Evolutionary conservation across 2,888 invertebrate genomes (phyloP), one percentile per base, ranked within the genome.

Genomic region (Dynastes maya): DNA sequence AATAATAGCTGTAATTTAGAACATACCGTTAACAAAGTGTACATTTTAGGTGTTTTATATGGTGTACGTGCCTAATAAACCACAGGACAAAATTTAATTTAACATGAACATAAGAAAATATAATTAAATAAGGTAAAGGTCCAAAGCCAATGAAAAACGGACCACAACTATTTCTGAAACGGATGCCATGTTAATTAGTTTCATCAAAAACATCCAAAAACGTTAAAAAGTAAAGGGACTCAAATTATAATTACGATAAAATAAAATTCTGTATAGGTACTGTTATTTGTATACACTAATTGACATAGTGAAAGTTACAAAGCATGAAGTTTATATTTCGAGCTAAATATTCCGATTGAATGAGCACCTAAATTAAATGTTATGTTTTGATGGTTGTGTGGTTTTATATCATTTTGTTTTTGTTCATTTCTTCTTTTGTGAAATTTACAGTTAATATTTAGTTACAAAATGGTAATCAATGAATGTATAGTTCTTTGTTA

Each of bases 41-140:
- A 74, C 40, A n/a, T 61, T 61, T 74, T 71, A 74, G 61, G 45
- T 74, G 61, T 37, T 58, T 61, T 40, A 16, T 45, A 13, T 5
- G 13, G 45, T 40, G 72, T 63, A 61, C 72, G 72, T 74, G 72
- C 72, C 29, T 61, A 74, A 27, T 74, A 74, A 74, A 74, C 72
- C 61, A 63, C 72, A 74, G 45, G 61, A 74, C 61, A 61, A 74
- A 74, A 74, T 74, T 74, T 74, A 74, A 74, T 74, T 74, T 74
- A 58, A 74, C 49, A 27, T 27, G 37, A 61, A 40, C 49, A 74
- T 27, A 72, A 22, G 45, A 61, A 72, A 74, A 49, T 45, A 37
- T 74, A 61, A 45, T 74, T 29, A 16, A 37, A 29, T 51, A 53
- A 32, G 13, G 16, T 13, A 29, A 37, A 71, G 32, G 37, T 6